Percentiles rank a stretch among this genome's conserved stretches.
phyloP scores from a whole-genome alignment of 1,140 invertebrate genomes.

The Formica exsecta region DNA sequence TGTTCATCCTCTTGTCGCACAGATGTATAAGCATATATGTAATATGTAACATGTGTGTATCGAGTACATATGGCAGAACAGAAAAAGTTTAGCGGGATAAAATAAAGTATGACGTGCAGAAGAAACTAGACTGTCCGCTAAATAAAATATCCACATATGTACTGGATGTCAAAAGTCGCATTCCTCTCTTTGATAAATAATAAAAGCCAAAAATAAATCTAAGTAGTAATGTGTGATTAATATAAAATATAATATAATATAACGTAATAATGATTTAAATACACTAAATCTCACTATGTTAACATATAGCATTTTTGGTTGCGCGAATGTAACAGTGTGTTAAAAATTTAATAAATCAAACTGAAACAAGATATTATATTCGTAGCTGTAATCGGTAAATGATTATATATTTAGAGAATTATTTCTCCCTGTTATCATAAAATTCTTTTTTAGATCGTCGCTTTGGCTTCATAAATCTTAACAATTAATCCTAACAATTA shows the following conservation, averaged over 20 bases:
- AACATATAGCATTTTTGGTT: not conserved
- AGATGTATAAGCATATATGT: constrained; percentile 27
- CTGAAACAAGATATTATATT: not conserved
- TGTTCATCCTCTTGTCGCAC: not conserved
- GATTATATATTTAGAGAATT: not conserved
- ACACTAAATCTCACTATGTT: constrained; percentile 1
- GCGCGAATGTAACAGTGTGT: not conserved
- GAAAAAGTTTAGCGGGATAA: constrained; percentile 42
- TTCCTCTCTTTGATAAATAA: not conserved
- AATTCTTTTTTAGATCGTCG: not conserved
- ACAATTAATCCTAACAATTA: constrained; percentile 15
- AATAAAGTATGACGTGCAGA: constrained; percentile 2
- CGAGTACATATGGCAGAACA: not conserved
- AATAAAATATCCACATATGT: constrained; percentile 4
- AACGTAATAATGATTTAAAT: not conserved
- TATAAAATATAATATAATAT: not conserved
- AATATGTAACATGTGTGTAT: constrained; percentile 1
- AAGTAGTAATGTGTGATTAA: not conserved
- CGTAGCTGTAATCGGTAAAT: not conserved
- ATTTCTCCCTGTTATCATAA: constrained; percentile 6
- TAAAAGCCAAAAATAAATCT: not conserved
- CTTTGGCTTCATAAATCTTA: constrained; percentile 11
- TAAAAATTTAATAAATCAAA: constrained; percentile 12
- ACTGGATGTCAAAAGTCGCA: not conserved
- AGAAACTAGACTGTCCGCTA: constrained; percentile 5